A percentile compares a stretch with the other conserved stretches of the same genome.
These are phyloP conservation scores for Siphamia tubifer DNA, from an alignment of 2,113 vertebrate genomes.

Conservation along the genomic window DNA sequence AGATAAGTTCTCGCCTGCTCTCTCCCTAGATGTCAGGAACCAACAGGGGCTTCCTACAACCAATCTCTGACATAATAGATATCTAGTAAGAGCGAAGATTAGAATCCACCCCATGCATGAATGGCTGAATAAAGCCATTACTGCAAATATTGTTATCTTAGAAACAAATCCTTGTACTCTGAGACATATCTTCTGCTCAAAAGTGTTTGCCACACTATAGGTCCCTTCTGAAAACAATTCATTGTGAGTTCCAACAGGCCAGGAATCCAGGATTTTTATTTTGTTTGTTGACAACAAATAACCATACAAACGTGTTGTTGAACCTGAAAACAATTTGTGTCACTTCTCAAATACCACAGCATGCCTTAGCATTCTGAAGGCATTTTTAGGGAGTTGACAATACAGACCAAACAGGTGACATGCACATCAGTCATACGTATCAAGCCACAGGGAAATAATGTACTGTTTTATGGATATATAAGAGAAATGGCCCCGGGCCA, in stretches of 20 bases:
- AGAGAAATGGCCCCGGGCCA: constrained; percentile 71
- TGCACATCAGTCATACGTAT: constrained; percentile 61
- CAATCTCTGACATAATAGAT: constrained; percentile 42
- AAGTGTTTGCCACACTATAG: constrained; percentile 7
- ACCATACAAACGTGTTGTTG: constrained; percentile 41
- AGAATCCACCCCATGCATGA: constrained; percentile 36
- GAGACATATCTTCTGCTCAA: constrained; percentile 11
- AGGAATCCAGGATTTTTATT: not conserved
- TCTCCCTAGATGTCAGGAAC: constrained; percentile 40
- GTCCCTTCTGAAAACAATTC: not conserved
- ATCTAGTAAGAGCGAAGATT: constrained; percentile 29
- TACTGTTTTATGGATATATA: constrained; percentile 69
- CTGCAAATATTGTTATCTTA: constrained; percentile 43
- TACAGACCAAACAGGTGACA: constrained; percentile 60
- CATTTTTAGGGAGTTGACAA: constrained; percentile 40
- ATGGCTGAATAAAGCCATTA: constrained; percentile 37
- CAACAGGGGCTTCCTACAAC: constrained; percentile 32
- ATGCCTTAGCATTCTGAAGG: constrained; percentile 42
- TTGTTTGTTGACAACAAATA: constrained; percentile 43
- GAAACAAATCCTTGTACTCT: constrained; percentile 34
- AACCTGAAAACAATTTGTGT: constrained; percentile 23
- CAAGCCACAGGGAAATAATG: constrained; percentile 62
- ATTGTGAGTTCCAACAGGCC: not conserved
- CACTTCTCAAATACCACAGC: constrained; percentile 17
- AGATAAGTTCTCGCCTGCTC: constrained; percentile 58